phyloP scores from a whole-genome alignment of 2,113 vertebrate species.

The Pachycephala philippinensis region DNA sequence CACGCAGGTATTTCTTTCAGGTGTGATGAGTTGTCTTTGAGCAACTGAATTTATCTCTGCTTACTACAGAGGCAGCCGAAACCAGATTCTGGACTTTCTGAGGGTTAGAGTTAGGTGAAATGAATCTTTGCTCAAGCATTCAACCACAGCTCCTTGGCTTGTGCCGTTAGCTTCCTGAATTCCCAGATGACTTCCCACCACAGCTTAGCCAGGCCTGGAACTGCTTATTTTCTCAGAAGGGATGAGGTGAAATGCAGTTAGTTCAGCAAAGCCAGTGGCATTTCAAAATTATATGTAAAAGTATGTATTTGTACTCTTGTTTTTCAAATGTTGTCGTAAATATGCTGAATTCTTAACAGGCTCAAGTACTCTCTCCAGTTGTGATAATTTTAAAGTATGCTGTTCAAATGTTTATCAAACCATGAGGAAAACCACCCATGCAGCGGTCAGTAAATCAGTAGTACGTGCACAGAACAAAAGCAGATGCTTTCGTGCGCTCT shows the following conservation, averaged over 20 bases:
- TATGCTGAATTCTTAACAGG: background rate
- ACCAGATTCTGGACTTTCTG: background rate
- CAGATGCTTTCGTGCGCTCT: background rate
- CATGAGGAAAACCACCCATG: background rate
- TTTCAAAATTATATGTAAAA: background rate
- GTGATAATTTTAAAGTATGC: background rate
- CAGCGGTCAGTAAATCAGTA: background rate
- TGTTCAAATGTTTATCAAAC: background rate
- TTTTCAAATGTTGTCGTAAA: background rate
- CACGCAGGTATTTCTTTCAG: background rate
- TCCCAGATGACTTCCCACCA: slow-evolving; percentile 39
- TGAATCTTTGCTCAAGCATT: slow-evolving; percentile 45
- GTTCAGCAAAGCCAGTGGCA: background rate
- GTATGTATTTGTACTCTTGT: background rate
- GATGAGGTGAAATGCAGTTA: background rate
- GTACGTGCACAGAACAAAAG: background rate
- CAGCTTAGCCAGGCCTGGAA: slow-evolving; percentile 27
- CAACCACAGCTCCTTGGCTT: slow-evolving; percentile 52
- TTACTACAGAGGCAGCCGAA: background rate
- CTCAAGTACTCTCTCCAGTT: background rate
- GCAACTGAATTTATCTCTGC: background rate
- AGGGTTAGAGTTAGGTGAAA: slow-evolving; percentile 45
- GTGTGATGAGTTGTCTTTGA: background rate
- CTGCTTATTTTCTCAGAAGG: slow-evolving; percentile 36
- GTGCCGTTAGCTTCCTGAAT: slow-evolving; percentile 51